These are phyloP conservation scores for Argyresthia goedartella DNA, from an alignment of 2,888 invertebrate genomes.

Conservation along the genomic window DNA sequence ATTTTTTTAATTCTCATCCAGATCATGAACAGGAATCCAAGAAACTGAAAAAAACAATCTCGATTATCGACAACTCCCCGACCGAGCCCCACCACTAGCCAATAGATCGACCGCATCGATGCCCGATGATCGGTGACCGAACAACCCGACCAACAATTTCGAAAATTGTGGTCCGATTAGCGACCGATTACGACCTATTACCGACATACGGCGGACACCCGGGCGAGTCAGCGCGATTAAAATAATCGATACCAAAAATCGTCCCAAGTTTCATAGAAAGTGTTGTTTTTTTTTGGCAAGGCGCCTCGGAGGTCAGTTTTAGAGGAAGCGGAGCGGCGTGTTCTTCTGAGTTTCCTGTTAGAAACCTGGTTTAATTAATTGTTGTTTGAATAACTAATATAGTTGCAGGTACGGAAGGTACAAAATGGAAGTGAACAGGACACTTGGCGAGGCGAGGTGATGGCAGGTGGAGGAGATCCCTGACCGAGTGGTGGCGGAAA, in stretches of 20 bases:
- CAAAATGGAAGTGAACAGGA: too few relatives aligned
- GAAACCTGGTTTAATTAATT: too few relatives aligned
- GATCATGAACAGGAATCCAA: neutral
- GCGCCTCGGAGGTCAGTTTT: constrained; percentile 1
- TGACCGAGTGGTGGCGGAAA: too few relatives aligned
- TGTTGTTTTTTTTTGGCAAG: constrained; percentile 38
- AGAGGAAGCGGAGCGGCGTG: too few relatives aligned
- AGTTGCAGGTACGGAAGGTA: too few relatives aligned
- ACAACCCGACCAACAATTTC: constrained; percentile 65
- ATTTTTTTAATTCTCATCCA: neutral
- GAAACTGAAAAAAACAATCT: constrained; percentile 9
- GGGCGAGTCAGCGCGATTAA: constrained; percentile 53
- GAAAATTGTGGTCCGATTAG: constrained; percentile 70
- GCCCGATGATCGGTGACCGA: constrained; percentile 39
- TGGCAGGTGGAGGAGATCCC: too few relatives aligned
- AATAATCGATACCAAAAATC: constrained; percentile 67
- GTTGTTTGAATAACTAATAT: too few relatives aligned
- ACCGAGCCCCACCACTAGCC: constrained; percentile 22
- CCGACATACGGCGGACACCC: constrained; percentile 61
- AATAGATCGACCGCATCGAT: constrained; percentile 38
- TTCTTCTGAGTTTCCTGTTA: too few relatives aligned
- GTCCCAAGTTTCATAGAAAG: constrained; percentile 38
- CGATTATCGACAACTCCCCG: constrained; percentile 26
- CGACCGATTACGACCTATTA: constrained; percentile 66
- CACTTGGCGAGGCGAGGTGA: too few relatives aligned